These are phyloP conservation scores for Macrobrachium rosenbergii DNA, from an alignment of 1,140 invertebrate species.

Conservation along the genomic window DNA sequence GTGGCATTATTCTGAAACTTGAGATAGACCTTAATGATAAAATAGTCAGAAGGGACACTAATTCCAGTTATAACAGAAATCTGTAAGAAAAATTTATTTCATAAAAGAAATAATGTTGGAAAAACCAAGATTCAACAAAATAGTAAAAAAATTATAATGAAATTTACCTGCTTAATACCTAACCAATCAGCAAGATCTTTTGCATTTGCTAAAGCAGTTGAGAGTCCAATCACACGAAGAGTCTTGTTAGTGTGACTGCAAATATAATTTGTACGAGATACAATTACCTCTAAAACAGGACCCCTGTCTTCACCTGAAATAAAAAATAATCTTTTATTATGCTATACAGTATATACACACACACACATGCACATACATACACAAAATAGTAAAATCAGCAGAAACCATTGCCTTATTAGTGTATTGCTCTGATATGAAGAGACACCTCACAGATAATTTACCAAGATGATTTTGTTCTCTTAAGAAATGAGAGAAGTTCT, in stretches of 20 bases:
- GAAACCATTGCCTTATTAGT: no score
- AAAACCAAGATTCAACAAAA: neutral
- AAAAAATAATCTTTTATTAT: neutral
- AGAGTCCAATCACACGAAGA: conserved; percentile 93
- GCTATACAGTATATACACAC: no score
- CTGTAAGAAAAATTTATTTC: no score
- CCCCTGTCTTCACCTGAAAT: conserved; percentile 76
- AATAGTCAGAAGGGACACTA: no score
- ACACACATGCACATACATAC: neutral
- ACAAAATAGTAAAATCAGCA: neutral
- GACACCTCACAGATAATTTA: no score
- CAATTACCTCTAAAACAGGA: conserved; percentile 78
- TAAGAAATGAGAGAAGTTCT: no score
- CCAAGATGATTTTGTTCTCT: no score
- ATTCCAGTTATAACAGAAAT: no score
- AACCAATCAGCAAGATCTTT: conserved; percentile 97
- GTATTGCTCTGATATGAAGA: no score
- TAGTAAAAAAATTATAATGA: conserved; percentile 71
- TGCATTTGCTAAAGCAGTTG: conserved; percentile 98
- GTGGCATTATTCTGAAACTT: no score
- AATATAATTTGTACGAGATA: conserved; percentile 89
- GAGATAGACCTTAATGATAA: no score
- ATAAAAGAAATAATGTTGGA: no score
- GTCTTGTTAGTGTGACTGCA: conserved; percentile 82
- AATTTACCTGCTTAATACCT: conserved; percentile 77